Base-by-base conservation (phyloP, 92 coral and sea anemone genomes). In the Umimayanthus kanabou region DNA sequence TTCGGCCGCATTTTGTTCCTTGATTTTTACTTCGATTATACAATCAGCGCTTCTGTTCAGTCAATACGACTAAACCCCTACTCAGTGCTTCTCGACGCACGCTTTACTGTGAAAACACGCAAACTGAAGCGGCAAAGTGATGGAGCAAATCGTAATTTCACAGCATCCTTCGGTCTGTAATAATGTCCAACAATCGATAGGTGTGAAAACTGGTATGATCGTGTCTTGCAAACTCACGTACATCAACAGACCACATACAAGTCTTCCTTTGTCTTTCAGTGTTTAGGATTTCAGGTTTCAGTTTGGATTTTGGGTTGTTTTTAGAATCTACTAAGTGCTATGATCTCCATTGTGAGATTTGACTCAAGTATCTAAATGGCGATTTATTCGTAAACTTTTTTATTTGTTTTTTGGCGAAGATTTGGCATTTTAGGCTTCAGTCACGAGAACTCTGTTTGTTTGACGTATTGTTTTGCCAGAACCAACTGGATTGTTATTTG, bases 401-500 rank as follows among this genome's bases (percentile, higher is more conserved):
- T 77, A 30, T 42, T 82, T 25, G 43, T 7, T 43, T 15, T 50
- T 83, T 83, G 45, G 64, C 77, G 65, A 70, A 18, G 45, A 75
- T 23, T 75, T 18, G 37, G 76, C 74, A 66, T 42, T 82, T 72
- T 83, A 50, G 87, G 87, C 87, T 83, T 16, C 42, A 83, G 87
- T 83, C 87, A 83, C 87, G 87, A 83, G 64, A 83, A n/a, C 67
- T n/a, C 72, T 64, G 23, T 23, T 14, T 73, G 86, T 67, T 82
- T 82, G 77, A 82, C 86, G 77, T 47, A 82, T 26, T 67, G 86
- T 73, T 76, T 73, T 71, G 79, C 79, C 25, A 37, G 79, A 75
- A 75, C 33, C 18, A 18, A 45, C 53, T 83, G 43, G 78, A 70
- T 69, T 83, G 87, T 83, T 50, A 83, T 70, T 47, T 28, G 87